Evolutionary conservation across 1,140 invertebrate genomes (phyloP).

Genomic region (Drosophila punjabiensis): DNA sequence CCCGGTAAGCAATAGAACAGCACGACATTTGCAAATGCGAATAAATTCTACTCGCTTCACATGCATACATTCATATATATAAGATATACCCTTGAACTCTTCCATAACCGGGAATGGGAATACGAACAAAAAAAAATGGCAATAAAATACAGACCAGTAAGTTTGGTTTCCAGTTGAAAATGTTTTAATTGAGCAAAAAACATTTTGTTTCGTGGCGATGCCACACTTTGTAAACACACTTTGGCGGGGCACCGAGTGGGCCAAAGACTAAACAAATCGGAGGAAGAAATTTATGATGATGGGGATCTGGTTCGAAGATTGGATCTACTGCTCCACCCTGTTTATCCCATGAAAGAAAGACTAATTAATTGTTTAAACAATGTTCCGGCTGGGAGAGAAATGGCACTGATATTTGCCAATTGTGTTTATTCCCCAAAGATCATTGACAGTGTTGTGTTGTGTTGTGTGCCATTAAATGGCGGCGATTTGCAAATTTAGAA

Average conservation of each 20-base stretch:
- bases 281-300: conserved; percentile 51
- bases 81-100: conserved; percentile 33
- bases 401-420: conserved; percentile 27
- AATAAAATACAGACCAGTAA: conserved; percentile 22
- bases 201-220: conserved; percentile 32
- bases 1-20: conserved; percentile 11
- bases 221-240: conserved; percentile 76
- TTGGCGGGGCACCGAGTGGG: background rate
- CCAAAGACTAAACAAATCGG: conserved; percentile 77
- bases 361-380: conserved; percentile 83
- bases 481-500: conserved; percentile 39
- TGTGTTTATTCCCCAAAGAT: conserved; percentile 46
- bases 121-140: background rate
- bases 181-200: conserved; percentile 63
- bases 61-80: too few species aligned
- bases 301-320: conserved; percentile 25
- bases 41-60: conserved; percentile 12
- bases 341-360: conserved; percentile 57
- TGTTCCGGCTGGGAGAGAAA: conserved; percentile 32
- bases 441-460: conserved; percentile 44
- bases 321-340: conserved; percentile 39
- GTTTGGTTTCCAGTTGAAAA: conserved; percentile 38
- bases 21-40: conserved; percentile 5
- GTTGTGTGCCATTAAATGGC: conserved; percentile 46
- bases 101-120: conserved; percentile 6